Base-by-base conservation (phyloP, 2,113 vertebrate species). In the Candoia aspera region DNA sequence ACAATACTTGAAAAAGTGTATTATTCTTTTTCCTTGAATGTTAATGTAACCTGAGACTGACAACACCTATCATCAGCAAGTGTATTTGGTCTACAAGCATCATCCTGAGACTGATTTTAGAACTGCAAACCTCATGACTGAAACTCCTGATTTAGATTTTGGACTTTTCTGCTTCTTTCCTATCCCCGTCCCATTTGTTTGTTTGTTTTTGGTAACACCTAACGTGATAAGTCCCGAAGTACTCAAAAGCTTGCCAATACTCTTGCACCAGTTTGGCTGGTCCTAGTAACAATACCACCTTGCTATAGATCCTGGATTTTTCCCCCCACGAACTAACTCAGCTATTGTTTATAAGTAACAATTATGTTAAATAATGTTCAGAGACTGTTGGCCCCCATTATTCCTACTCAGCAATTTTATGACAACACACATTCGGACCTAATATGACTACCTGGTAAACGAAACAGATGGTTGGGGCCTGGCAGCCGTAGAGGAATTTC, bases 391-490 rank as follows among this genome's bases (percentile, higher is more conserved):
- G 46, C 42, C 87, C 37, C 6, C 0, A 58, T 2, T 64, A 58
- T 49, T 13, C 1, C 26, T 29, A 57, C 15, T 26, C 54, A 85
- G 68, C 33, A 17, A 2, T 26, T 93, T 23, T 57, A 87, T 93
- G 19, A 59, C 54, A 87, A 86, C 83, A 57, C 33, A 89, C 0
- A 42, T 42, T 79, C 33, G 0, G n/a, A n/a, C 10, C n/a, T 33
- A 92, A 15, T 21, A n/a, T 13, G 1, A 49, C 57, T 97, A 99
- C 99, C 99, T 99, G 99, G 95, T 99, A 99, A 91, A 99, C 99
- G 37, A 99, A 99, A 96, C 99, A 99, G 97, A 99, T 99, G 46
- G 99, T 99, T 0, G 99, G 99, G 8, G 99, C 99, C 94, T 99
- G 99, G 93, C 99, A 99, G 89, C 99, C 99, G 0, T 99, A 99